Conservation (phyloP, 2,797 vertebrate species). For the Sitta carolinensis region DNA sequence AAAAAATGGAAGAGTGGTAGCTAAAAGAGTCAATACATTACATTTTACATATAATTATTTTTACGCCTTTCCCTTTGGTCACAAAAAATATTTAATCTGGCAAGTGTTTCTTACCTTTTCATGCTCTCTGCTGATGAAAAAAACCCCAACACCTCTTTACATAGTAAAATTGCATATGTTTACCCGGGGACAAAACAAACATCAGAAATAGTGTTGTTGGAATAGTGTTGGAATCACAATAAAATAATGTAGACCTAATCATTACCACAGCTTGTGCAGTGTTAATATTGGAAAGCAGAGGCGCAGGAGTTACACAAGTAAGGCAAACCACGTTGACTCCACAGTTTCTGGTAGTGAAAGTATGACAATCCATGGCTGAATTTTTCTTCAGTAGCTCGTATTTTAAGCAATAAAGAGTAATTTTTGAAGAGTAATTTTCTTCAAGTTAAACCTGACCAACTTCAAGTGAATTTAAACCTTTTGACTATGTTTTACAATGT, state of each 20-base stretch:
- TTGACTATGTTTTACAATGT: background rate
- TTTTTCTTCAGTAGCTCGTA: background rate
- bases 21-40: background rate
- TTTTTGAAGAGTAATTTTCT: background rate
- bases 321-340: background rate
- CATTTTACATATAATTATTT: background rate
- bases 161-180: background rate
- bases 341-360: background rate
- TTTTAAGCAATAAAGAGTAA: background rate
- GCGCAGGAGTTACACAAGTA: background rate
- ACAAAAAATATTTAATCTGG: background rate
- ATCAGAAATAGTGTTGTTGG: background rate
- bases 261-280: background rate
- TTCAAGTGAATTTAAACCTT: background rate
- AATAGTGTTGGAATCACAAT: background rate
- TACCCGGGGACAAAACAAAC: background rate
- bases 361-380: background rate
- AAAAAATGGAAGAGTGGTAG: background rate
- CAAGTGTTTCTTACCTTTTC: background rate
- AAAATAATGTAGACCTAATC: background rate
- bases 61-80: background rate
- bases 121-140: background rate
- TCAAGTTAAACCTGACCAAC: background rate
- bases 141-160: accelerated
- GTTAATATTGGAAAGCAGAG: background rate